Base-by-base conservation (phyloP, 1,140 invertebrate genomes). In the Saccostrea glomerata region DNA sequence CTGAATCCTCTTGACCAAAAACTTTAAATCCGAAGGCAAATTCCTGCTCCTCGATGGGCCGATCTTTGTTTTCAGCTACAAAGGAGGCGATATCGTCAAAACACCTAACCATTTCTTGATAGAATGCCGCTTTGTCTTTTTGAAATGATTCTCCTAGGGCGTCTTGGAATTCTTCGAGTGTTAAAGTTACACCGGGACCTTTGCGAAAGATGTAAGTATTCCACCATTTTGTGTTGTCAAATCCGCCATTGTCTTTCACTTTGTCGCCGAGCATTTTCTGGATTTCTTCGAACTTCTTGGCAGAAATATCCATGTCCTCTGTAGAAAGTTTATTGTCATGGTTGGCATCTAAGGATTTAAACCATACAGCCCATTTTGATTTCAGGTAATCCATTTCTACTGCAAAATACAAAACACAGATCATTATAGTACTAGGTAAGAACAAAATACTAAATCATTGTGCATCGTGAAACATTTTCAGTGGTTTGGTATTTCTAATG, bases 151-250 rank as follows among this genome's bases (percentile, higher is more conserved):
- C 36, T 66, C 6, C 82, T 3, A 54, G 15, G 58, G 40, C 47
- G 1, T 40, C 82, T 0, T 63, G 12, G 56, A 87, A 87, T 25
- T 84, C 25, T 17, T 87, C 82, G 3, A 83, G 15, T 0, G 86
- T 83, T 25, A 77, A 30, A 7, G 70, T 15, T 2, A 87, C 82
- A 20, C 47, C 63, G 0, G 56, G 55, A n/a, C 83, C 86, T 17
- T 84, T 87, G 1, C 55, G 63, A 17, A 87, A 47, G 47, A 87
- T 84, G 40, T 84, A 87, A 2, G 47, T 36, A 12, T 58, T 87
- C 86, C 86, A 87, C 86, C 86, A 87, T 66, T 84, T 66, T 87
- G 82, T 60, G 23, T 83, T 55, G 15, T 83, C 86, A n/a, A 60
- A 47, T 17, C 56, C 25, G 0, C 54, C 55, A 17, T 11, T 25